Evolutionary conservation across 2,888 invertebrate species (phyloP).

Genomic region (Netelia virgata): DNA sequence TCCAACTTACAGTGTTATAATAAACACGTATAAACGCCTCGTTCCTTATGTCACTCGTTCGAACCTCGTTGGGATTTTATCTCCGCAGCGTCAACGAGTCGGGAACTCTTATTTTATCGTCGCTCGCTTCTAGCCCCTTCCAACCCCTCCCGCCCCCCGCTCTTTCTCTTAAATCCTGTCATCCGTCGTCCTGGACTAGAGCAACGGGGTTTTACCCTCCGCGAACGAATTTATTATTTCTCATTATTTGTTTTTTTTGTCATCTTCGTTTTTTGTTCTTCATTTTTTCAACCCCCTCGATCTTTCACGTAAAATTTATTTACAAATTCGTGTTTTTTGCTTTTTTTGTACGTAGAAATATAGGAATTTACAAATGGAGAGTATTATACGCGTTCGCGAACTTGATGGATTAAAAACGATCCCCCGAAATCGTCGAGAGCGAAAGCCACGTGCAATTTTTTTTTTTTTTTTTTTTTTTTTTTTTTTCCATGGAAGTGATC

Average conservation of each 20-base stretch:
- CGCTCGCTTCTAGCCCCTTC: slow-evolving; percentile 41
- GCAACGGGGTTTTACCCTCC: slow-evolving; percentile 1
- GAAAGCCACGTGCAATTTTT: background rate
- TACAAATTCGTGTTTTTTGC: too few relatives aligned
- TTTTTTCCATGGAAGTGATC: background rate
- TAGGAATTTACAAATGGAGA: background rate
- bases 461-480: background rate
- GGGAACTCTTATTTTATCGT: slow-evolving; percentile 34
- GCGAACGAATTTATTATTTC: slow-evolving; percentile 27
- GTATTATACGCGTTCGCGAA: slow-evolving; percentile 1
- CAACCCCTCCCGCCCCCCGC: slow-evolving; percentile 1
- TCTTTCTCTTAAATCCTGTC: slow-evolving; percentile 21
- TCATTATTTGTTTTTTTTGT: too few relatives aligned
- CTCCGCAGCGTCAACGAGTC: slow-evolving; percentile 33
- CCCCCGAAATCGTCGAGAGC: background rate
- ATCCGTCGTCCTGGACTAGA: background rate
- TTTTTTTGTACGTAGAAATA: background rate
- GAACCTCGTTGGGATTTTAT: slow-evolving; percentile 43
- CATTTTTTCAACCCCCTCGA: background rate
- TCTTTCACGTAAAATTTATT: background rate
- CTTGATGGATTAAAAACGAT: slow-evolving; percentile 28
- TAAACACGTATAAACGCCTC: slow-evolving; percentile 13
- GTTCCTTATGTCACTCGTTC: slow-evolving; percentile 58
- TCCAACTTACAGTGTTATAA: background rate
- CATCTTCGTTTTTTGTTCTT: too few relatives aligned